Conservation (phyloP, 2,888 invertebrate species). For the Drosophila gaucha region DNA sequence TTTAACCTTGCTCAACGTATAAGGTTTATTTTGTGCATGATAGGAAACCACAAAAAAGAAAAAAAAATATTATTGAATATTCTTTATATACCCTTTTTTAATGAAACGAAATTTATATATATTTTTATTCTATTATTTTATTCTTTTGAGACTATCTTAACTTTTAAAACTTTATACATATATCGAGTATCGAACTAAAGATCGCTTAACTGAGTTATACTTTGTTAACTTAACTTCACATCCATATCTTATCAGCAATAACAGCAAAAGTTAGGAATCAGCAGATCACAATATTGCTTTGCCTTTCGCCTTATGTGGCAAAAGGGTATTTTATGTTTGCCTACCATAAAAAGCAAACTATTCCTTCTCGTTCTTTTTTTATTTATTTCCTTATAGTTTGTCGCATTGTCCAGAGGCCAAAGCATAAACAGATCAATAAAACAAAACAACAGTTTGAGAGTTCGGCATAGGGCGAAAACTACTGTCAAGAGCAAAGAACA, state of each 20-base stretch:
- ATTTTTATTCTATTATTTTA: no score
- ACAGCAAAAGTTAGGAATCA: no score
- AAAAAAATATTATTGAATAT: background rate
- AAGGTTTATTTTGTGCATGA: background rate
- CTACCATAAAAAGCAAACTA: background rate
- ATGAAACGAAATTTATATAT: no score
- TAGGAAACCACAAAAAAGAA: slow-evolving; percentile 4
- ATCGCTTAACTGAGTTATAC: no score
- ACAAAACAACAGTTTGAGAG: slow-evolving; percentile 36
- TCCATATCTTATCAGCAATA: no score
- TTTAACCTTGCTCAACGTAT: slow-evolving; percentile 37
- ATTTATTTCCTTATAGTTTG: slow-evolving; percentile 25
- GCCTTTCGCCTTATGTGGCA: no score
- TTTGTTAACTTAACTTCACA: no score
- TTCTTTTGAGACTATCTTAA: no score
- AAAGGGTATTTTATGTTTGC: slow-evolving; percentile 8
- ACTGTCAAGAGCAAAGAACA: slow-evolving; percentile 43
- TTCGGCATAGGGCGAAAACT: slow-evolving; percentile 30
- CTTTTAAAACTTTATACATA: no score
- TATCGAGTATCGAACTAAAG: no score
- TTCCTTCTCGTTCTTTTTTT: slow-evolving; percentile 13
- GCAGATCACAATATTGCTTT: no score
- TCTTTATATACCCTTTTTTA: background rate
- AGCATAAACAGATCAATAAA: slow-evolving; percentile 78
- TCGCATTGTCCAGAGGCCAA: slow-evolving; percentile 45